phyloP scores from a whole-genome alignment of 1,140 invertebrate genomes.

The Drosophila watanabei region DNA sequence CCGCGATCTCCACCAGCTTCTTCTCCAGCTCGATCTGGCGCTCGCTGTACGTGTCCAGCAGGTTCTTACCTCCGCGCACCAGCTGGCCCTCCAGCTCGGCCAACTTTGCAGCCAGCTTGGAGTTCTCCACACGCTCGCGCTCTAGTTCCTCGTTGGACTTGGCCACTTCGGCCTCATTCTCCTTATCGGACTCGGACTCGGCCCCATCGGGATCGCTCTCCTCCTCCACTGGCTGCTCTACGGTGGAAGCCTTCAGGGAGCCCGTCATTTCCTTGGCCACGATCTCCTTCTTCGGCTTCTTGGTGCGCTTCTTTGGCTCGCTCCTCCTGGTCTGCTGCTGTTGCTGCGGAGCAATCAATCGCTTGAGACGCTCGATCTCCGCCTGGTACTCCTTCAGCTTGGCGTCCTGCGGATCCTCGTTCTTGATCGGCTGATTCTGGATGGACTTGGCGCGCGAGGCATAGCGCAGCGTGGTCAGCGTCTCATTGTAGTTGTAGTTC shows the following conservation, averaged over 20 bases:
- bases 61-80: conserved; percentile 93
- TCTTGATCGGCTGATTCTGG: conserved; percentile 97
- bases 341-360: conserved; percentile 86
- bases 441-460: conserved; percentile 97
- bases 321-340: conserved; percentile 76
- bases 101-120: conserved; percentile 87
- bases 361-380: conserved; percentile 91
- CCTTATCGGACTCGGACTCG: conserved; percentile 87
- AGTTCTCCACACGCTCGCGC: conserved; percentile 86
- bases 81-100: conserved; percentile 94
- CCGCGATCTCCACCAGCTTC: conserved; percentile 92
- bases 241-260: conserved; percentile 34
- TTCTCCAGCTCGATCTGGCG: conserved; percentile 94
- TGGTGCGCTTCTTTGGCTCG: conserved; percentile 61
- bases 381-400: conserved; percentile 95
- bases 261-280: conserved; percentile 31
- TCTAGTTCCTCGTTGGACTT: conserved; percentile 85
- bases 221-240: conserved; percentile 79
- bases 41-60: conserved; percentile 96
- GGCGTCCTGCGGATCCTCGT: conserved; percentile 98
- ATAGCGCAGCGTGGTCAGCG: conserved; percentile 96
- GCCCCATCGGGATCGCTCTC: conserved; percentile 88
- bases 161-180: conserved; percentile 86
- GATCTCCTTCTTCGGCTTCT: conserved; percentile 64
- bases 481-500: conserved; percentile 98